These are phyloP conservation scores for Watsonalla binaria DNA, from an alignment of 2,888 invertebrate species.

Conservation along the genomic window DNA sequence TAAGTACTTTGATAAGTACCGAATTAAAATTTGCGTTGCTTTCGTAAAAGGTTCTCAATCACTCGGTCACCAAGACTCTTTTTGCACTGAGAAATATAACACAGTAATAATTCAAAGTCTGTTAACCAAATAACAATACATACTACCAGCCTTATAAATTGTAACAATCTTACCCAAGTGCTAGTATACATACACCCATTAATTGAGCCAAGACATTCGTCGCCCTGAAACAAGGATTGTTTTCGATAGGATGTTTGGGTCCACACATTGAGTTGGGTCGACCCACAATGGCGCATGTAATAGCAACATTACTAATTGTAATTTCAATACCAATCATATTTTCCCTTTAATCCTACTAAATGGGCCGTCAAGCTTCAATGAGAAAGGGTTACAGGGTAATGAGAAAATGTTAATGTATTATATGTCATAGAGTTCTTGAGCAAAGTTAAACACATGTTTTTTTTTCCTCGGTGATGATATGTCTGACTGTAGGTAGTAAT, in stretches of 20 bases:
- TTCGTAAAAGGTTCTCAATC: too few relatives aligned
- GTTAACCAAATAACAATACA: neutral
- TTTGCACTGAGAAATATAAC: too few relatives aligned
- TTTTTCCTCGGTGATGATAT: too few relatives aligned
- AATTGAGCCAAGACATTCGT: neutral
- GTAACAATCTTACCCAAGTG: neutral
- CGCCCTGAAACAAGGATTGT: slow-evolving; percentile 7
- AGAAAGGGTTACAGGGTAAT: neutral
- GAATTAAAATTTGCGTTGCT: too few relatives aligned
- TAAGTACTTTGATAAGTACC: too few relatives aligned
- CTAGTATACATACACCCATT: neutral
- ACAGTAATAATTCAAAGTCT: too few relatives aligned
- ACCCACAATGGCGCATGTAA: slow-evolving; percentile 19
- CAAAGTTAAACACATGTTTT: too few relatives aligned
- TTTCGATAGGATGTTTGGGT: slow-evolving; percentile 12
- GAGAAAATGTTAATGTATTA: neutral
- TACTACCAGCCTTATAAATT: neutral
- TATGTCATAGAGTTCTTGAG: too few relatives aligned
- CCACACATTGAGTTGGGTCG: slow-evolving; percentile 25
- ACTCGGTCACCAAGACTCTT: too few relatives aligned
- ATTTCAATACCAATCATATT: slow-evolving; percentile 18
- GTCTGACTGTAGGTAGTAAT: too few relatives aligned
- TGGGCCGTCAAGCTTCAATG: slow-evolving; percentile 14
- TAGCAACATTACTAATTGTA: slow-evolving; percentile 13
- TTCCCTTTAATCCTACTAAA: slow-evolving; percentile 10